These are phyloP conservation scores for Coleophora deauratella DNA, from an alignment of 2,888 invertebrate species.

Conservation along the genomic window DNA sequence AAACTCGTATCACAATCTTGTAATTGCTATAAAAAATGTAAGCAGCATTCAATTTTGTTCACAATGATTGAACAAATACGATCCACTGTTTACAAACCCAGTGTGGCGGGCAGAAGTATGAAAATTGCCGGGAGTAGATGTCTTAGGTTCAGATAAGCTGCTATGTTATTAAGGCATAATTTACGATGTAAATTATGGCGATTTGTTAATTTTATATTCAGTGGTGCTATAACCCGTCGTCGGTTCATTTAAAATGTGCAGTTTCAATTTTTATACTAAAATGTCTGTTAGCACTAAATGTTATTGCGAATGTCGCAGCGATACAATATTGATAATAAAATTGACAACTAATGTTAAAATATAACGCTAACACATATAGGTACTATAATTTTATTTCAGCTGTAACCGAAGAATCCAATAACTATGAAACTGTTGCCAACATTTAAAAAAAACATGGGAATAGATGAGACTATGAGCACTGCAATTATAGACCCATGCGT, in stretches of 20 bases:
- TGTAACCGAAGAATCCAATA: too few species aligned
- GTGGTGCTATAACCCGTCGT: constrained; percentile 37
- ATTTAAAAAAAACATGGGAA: too few species aligned
- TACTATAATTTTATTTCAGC: too few species aligned
- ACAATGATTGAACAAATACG: background rate
- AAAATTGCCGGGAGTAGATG: constrained; percentile 35
- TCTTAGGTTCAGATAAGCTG: constrained; percentile 59
- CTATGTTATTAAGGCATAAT: constrained; percentile 64
- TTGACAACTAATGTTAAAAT: too few species aligned
- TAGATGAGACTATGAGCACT: constrained; percentile 17
- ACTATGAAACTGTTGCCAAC: too few species aligned
- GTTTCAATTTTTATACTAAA: constrained; percentile 4
- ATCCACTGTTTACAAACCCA: too few species aligned
- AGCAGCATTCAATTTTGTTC: background rate
- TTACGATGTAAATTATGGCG: constrained; percentile 62
- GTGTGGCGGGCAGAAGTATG: constrained; percentile 8
- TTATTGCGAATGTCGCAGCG: too few species aligned
- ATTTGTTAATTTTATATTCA: constrained; percentile 66
- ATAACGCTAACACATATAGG: too few species aligned
- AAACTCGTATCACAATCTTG: constrained; percentile 30
- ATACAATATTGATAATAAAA: too few species aligned
- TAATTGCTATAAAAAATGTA: constrained; percentile 6
- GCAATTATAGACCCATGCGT: constrained; percentile 24
- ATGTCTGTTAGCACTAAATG: too few species aligned
- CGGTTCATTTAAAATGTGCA: constrained; percentile 31